Evolutionary conservation across 2,888 invertebrate genomes (phyloP).

Genomic region (Melitaea athalia): DNA sequence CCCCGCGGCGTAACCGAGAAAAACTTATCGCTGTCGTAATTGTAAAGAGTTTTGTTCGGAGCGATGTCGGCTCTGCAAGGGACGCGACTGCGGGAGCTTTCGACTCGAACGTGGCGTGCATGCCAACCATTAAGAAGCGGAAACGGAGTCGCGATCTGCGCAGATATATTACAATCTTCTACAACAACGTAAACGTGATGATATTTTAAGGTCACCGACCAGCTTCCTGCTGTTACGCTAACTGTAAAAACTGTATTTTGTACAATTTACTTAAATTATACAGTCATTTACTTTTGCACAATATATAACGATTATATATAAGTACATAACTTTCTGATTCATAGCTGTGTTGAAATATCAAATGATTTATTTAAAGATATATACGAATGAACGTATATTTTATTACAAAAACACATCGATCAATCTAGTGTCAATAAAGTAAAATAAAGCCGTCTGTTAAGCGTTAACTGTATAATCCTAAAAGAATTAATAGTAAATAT

Average conservation of each 20-base stretch:
- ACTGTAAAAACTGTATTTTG: conserved; percentile 6
- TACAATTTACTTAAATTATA: background rate
- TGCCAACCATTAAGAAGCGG: conserved; percentile 47
- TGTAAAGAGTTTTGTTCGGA: conserved; percentile 48
- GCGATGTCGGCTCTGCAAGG: conserved; percentile 26
- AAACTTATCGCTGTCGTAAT: conserved; percentile 49
- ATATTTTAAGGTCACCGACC: conserved; percentile 31
- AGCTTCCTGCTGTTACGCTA: conserved; percentile 14
- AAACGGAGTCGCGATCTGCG: conserved; percentile 62
- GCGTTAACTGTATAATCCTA: conserved; percentile 32
- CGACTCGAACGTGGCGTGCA: conserved; percentile 49
- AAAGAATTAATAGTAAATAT: too few species aligned
- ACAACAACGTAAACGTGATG: conserved; percentile 38
- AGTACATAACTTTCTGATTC: background rate
- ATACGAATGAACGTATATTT: background rate
- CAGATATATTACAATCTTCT: conserved; percentile 61
- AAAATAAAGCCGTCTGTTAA: conserved; percentile 27
- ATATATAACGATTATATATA: background rate
- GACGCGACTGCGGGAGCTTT: conserved; percentile 36
- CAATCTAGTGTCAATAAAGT: conserved; percentile 22
- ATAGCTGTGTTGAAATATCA: background rate
- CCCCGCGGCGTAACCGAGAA: conserved; percentile 46
- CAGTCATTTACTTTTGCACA: background rate
- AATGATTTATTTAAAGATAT: background rate
- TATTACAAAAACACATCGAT: conserved; percentile 15